These are phyloP conservation scores for Aphelenchoides bicaudatus DNA, from an alignment of 2,888 invertebrate species.

Conservation along the genomic window DNA sequence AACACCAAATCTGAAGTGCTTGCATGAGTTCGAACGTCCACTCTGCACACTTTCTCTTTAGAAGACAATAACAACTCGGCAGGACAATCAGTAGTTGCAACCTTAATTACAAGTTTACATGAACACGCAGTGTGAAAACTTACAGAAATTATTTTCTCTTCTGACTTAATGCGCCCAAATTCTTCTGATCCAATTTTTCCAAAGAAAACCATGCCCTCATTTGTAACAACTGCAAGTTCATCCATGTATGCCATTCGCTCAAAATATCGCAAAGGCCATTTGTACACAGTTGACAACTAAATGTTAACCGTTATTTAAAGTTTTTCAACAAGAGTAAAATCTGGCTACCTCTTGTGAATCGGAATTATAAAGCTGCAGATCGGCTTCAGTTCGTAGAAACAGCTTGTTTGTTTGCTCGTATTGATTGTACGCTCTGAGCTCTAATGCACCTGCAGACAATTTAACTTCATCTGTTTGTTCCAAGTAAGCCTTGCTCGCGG, in stretches of 20 bases:
- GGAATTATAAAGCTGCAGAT: not conserved
- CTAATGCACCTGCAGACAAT: not conserved
- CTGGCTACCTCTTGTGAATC: not conserved
- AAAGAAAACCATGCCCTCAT: not conserved
- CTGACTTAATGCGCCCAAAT: not conserved
- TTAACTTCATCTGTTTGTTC: not conserved
- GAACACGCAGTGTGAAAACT: not conserved
- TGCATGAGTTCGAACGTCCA: not conserved
- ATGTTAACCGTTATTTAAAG: not conserved
- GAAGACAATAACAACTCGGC: not conserved
- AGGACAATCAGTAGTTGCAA: constrained; percentile 14
- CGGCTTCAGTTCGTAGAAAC: not conserved
- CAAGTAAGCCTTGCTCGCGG: not conserved
- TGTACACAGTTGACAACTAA: constrained; percentile 2
- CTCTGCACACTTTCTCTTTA: not conserved
- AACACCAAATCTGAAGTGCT: not conserved
- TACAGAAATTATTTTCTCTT: not conserved
- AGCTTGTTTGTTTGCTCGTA: not conserved
- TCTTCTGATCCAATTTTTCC: not conserved
- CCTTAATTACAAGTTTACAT: not conserved
- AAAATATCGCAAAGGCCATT: not conserved
- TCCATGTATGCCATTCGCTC: constrained; percentile 9
- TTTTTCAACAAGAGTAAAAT: not conserved
- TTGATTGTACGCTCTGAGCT: not conserved
- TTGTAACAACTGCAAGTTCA: constrained; percentile 3